phyloP scores from a whole-genome alignment of 37 sponge, comb jelly and placozoan species.

The Ephydatia muelleri region DNA sequence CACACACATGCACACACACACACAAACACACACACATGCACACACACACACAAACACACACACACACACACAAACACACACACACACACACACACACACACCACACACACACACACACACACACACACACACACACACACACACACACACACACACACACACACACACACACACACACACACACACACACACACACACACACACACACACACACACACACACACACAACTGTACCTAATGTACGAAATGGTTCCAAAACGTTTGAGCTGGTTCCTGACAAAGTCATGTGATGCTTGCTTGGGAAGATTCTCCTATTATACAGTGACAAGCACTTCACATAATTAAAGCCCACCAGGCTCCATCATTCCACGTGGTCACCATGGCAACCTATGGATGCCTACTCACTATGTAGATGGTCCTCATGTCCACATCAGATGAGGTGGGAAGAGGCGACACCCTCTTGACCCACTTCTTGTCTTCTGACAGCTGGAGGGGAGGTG shows the following conservation, averaged over 20 bases:
- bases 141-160: too few species aligned
- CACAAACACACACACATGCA: too few species aligned
- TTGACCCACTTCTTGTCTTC: constrained; percentile 34
- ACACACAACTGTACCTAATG: constrained; percentile 37
- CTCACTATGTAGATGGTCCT: constrained; percentile 47
- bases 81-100: too few species aligned
- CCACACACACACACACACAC: too few species aligned
- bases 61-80: too few species aligned
- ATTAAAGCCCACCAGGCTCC: background rate
- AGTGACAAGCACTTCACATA: background rate
- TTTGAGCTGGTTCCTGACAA: constrained; percentile 39
- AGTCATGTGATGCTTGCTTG: constrained; percentile 19
- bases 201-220: too few species aligned
- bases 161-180: too few species aligned
- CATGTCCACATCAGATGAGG: constrained; percentile 19
- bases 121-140: too few species aligned
- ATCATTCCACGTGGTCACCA: background rate
- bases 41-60: too few species aligned
- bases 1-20: too few species aligned
- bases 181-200: too few species aligned
- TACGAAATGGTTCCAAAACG: constrained; percentile 61
- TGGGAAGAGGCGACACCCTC: constrained; percentile 31
- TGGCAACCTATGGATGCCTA: background rate
- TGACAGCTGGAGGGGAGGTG: constrained; percentile 35
- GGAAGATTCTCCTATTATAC: constrained; percentile 53